phyloP scores from a whole-genome alignment of 2,113 vertebrate species.

The Glaucidium brasilianum region DNA sequence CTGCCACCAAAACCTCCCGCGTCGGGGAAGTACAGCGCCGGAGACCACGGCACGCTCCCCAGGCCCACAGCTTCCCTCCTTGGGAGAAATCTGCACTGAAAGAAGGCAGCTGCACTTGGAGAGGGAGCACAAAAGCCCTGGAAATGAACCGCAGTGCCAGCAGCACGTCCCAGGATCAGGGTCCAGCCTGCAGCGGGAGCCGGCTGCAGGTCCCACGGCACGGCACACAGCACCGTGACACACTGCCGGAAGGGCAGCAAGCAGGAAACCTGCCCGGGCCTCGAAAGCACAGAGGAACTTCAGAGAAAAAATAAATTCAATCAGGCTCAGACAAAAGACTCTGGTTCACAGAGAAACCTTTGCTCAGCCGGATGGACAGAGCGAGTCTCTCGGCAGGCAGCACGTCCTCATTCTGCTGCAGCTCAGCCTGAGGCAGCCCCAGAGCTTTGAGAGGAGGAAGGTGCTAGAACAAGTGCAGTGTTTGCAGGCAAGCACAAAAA shows the following conservation, averaged over 20 bases:
- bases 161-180: background rate
- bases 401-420: background rate
- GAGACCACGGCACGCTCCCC: background rate
- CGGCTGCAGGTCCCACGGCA: background rate
- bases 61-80: background rate
- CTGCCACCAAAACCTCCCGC: background rate
- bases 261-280: background rate
- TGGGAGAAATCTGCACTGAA: background rate
- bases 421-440: background rate
- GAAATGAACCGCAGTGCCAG: accelerated
- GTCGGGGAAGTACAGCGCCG: accelerated
- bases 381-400: background rate
- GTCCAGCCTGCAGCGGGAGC: background rate
- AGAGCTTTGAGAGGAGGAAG: background rate
- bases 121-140: background rate
- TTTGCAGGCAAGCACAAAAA: background rate
- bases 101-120: background rate
- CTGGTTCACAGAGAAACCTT: background rate
- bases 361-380: accelerated
- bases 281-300: accelerated
- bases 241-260: accelerated
- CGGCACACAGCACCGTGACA: too few relatives aligned
- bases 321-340: background rate
- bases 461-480: background rate
- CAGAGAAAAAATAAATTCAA: background rate